Conservation (phyloP, 2,113 vertebrate species). For the Bungarus multicinctus region DNA sequence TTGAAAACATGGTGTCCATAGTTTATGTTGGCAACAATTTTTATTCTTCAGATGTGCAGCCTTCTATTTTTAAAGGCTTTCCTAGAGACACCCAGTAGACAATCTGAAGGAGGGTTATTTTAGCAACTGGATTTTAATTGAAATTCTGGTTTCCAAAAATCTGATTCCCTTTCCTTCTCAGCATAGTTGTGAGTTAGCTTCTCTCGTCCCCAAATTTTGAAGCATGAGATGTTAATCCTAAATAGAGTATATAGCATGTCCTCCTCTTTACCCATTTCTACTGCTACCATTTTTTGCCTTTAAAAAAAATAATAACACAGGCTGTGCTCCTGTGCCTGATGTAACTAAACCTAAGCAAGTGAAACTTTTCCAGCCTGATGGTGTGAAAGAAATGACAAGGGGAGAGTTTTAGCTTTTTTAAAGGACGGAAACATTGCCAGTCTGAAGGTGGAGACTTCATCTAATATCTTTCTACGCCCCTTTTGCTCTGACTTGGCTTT, state of each 20-base stretch:
- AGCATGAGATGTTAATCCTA: neutral
- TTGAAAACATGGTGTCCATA: neutral
- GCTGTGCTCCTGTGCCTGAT: neutral
- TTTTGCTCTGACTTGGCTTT: too few species aligned
- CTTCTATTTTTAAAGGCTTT: neutral
- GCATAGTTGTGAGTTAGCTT: neutral
- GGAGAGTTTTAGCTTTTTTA: neutral
- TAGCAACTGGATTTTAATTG: neutral
- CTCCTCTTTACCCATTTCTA: neutral
- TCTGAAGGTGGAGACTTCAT: neutral
- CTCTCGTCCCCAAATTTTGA: neutral
- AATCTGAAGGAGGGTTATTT: neutral
- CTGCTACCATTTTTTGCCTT: too few species aligned
- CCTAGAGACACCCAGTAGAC: neutral
- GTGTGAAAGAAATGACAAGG: neutral
- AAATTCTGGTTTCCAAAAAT: neutral
- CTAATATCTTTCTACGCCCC: neutral
- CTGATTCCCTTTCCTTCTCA: neutral
- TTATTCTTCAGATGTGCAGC: neutral
- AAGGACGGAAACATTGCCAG: neutral
- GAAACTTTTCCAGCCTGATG: neutral
- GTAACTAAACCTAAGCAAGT: neutral
- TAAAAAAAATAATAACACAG: neutral
- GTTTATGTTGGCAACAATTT: neutral
- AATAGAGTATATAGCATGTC: too few species aligned